These are phyloP conservation scores for Calameuta pallipes DNA, from an alignment of 2,888 invertebrate genomes.

Conservation along the genomic window DNA sequence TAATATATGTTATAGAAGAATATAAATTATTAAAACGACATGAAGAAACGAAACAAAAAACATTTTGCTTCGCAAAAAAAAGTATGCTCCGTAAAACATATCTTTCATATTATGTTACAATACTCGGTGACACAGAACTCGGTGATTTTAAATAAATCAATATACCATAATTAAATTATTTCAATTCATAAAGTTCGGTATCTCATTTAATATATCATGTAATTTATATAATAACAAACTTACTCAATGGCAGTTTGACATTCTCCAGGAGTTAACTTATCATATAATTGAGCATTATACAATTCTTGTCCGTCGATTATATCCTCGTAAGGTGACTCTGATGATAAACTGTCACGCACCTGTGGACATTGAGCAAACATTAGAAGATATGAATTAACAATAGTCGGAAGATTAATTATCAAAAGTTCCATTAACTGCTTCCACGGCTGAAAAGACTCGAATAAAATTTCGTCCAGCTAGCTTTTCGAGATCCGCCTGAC, in stretches of 20 bases:
- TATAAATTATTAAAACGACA: no score
- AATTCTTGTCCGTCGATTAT: constrained; percentile 44
- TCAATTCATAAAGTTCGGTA: not conserved
- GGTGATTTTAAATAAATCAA: not conserved
- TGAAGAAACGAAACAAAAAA: no score
- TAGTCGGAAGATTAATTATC: not conserved
- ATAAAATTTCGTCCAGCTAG: constrained; percentile 68
- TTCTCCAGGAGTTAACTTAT: constrained; percentile 38
- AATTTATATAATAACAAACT: constrained; percentile 21
- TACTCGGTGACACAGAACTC: no score
- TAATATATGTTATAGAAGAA: no score
- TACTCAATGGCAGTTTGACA: constrained; percentile 54
- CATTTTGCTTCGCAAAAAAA: no score
- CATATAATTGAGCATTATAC: constrained; percentile 37
- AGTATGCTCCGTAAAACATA: no score
- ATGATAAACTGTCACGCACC: constrained; percentile 44
- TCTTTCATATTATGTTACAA: no score
- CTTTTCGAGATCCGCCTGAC: constrained; percentile 65
- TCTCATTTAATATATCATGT: no score
- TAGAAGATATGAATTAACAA: not conserved
- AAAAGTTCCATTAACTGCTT: constrained; percentile 37
- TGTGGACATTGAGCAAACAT: constrained; percentile 13
- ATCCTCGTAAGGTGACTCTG: constrained; percentile 40
- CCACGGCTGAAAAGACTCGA: constrained; percentile 65
- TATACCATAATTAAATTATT: constrained; percentile 4